These are phyloP conservation scores for Callitettix versicolor DNA, from an alignment of 1,140 invertebrate species.

Conservation along the genomic window DNA sequence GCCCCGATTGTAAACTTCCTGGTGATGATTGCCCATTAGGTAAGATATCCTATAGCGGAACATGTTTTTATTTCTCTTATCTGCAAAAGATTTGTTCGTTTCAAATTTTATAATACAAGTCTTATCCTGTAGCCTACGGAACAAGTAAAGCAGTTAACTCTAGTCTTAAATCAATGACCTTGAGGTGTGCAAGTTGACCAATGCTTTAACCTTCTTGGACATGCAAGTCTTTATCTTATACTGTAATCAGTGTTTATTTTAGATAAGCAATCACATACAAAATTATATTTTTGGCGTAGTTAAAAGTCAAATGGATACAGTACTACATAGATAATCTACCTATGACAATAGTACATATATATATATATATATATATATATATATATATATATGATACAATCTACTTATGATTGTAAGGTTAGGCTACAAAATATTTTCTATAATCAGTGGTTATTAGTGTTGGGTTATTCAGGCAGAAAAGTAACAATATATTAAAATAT, in stretches of 20 bases:
- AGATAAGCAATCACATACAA: too few species aligned
- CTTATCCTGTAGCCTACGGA: neutral
- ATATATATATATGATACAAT: too few species aligned
- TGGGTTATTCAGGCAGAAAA: too few species aligned
- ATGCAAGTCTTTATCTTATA: neutral
- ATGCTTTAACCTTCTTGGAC: neutral
- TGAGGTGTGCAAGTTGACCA: neutral
- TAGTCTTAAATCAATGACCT: neutral
- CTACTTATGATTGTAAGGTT: too few species aligned
- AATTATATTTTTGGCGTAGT: neutral
- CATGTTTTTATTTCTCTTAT: neutral
- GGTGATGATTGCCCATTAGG: conserved; percentile 95
- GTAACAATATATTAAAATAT: too few species aligned
- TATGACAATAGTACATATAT: too few species aligned
- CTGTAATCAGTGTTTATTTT: too few species aligned
- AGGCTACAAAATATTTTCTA: too few species aligned
- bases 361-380: too few species aligned
- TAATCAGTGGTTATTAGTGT: too few species aligned
- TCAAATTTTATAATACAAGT: neutral
- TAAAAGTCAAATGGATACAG: neutral
- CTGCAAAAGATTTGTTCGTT: neutral
- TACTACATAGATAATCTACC: too few species aligned
- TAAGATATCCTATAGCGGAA: conserved; percentile 26
- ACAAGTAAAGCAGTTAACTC: neutral
- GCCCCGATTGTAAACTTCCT: conserved; percentile 95